Evolutionary conservation across 64 coral and sea anemone species (phyloP).

Genomic region (Montipora capricornis): DNA sequence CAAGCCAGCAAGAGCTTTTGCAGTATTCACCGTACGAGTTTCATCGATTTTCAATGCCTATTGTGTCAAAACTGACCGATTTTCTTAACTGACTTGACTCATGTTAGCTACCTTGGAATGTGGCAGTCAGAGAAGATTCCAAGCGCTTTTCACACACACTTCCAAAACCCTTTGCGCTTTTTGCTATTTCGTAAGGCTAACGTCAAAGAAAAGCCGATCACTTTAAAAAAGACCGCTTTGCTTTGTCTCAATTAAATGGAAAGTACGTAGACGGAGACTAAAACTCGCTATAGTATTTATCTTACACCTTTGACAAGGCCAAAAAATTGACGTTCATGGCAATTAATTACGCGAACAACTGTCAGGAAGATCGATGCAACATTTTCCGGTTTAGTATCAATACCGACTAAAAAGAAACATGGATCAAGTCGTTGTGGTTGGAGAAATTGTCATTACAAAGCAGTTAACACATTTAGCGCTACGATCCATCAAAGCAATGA

Average conservation of each 20-base stretch:
- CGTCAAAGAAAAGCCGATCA: constrained; percentile 30
- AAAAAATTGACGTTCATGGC: not conserved
- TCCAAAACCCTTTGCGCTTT: not conserved
- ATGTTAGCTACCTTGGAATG: not conserved
- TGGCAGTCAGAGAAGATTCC: constrained; percentile 1
- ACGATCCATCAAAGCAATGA: not conserved
- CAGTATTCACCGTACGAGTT: not conserved
- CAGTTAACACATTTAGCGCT: not conserved
- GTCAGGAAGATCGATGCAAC: not conserved
- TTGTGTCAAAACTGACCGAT: constrained; percentile 16
- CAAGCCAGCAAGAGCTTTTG: not conserved
- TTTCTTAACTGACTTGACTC: not conserved
- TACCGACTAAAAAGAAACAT: not conserved
- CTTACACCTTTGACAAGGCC: not conserved
- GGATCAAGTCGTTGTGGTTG: not conserved
- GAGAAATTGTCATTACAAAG: constrained; percentile 5
- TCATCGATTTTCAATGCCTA: constrained; percentile 1
- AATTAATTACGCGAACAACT: not conserved
- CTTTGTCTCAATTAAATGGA: constrained; percentile 23
- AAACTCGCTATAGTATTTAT: not conserved
- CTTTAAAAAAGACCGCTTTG: constrained; percentile 38
- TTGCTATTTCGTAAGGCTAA: not conserved
- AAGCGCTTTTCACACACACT: constrained; percentile 41
- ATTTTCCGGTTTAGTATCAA: constrained; percentile 22
- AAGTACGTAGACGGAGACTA: constrained; percentile 24